Evolutionary conservation across 1,140 invertebrate species (phyloP).

Genomic region (Wiebesia pumilae): DNA sequence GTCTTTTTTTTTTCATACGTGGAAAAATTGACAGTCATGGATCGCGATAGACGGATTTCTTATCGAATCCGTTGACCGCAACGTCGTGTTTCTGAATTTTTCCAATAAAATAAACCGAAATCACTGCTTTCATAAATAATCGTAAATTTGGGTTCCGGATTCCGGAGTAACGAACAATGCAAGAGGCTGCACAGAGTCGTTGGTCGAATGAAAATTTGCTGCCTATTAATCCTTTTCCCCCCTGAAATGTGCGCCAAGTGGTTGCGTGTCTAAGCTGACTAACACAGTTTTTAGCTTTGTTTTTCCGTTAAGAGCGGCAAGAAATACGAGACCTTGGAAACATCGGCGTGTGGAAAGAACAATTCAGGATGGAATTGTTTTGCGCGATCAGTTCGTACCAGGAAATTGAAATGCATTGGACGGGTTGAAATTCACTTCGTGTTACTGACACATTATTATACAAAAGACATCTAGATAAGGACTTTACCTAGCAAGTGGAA

Average conservation of each 20-base stretch:
- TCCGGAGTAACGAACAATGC: too few species aligned
- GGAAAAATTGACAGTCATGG: neutral
- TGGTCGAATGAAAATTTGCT: neutral
- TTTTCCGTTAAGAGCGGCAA: neutral
- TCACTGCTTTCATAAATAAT: too few species aligned
- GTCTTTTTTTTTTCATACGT: too few species aligned
- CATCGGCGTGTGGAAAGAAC: too few species aligned
- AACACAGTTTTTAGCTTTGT: neutral
- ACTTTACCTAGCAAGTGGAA: neutral
- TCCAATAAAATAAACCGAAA: neutral
- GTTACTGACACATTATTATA: constrained; percentile 4
- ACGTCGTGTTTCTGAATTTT: neutral
- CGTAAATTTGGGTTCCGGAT: neutral
- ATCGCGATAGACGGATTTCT: neutral
- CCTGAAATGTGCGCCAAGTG: constrained; percentile 1
- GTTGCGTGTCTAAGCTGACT: constrained; percentile 11
- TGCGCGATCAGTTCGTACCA: constrained; percentile 17
- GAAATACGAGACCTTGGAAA: constrained; percentile 28
- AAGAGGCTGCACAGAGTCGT: neutral
- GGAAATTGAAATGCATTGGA: neutral
- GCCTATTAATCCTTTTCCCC: neutral
- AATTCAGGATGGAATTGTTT: constrained; percentile 20
- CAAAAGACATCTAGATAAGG: neutral
- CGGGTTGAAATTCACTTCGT: neutral
- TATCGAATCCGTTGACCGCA: neutral